Base-by-base conservation (phyloP, 2,888 invertebrate species). In the Tetrapedia diversipes region DNA sequence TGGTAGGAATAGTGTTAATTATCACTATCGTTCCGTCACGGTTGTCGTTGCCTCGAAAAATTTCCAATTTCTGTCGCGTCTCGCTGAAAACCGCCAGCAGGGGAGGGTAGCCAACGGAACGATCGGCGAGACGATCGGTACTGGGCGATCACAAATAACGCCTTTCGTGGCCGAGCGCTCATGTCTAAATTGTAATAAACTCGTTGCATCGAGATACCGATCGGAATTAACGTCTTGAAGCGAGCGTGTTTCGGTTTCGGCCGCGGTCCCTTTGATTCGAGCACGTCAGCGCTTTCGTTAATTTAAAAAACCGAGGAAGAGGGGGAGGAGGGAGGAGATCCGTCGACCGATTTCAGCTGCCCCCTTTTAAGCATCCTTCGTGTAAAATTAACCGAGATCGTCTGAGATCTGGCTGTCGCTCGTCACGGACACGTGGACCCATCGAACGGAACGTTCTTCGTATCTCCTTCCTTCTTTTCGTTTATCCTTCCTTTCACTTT, bases 21-120 rank as follows among this genome's bases (percentile, higher is more conserved):
- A 77, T 70, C 76, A 64, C 53, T 65, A 67, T 65, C 71, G 47
- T 45, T 72, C 69, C 79, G 53, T 72, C 79, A 81, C 63, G 66
- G 69, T 41, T 67, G 70, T 60, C 80, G 60, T 65, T 70, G 49
- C 57, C 67, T 61, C 78, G 68, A 68, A 66, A n/a, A 71, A 74
- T 71, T 71, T 75, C 61, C 29, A 51, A 47, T 54, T 34, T 63
- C 24, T 37, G 24, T 7, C 27, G 37, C 14, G 14, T 22, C 19
- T 59, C 39, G 57, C 41, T 4, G 1, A 14, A 14, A 14, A 27
- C 24, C n/a, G 7, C 27, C 14, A n/a, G n/a, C n/a, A n/a, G n/a
- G 10, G 10, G n/a, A 7, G 19, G n/a, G 22, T 32, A 32, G 32
- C 45, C 45, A 45, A 10, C 49, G 56, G 34, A 57, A 76, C 73